These are phyloP conservation scores for Bradypodion ventrale DNA, from an alignment of 2,797 vertebrate genomes.

Conservation along the genomic window DNA sequence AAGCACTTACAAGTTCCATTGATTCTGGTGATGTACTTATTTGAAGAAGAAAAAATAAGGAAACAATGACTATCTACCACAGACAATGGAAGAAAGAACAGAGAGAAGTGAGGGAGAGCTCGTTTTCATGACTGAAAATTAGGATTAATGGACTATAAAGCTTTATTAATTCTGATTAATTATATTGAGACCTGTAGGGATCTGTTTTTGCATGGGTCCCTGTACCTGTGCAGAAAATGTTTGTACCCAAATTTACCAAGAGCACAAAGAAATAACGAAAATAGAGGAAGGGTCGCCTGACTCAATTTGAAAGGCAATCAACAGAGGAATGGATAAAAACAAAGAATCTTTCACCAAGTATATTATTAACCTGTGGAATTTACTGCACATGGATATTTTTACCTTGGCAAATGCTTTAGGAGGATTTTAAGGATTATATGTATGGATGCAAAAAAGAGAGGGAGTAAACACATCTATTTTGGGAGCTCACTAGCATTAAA, in stretches of 20 bases:
- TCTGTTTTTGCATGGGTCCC: neutral
- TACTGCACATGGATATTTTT: conserved; percentile 66
- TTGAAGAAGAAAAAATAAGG: neutral
- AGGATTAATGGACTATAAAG: neutral
- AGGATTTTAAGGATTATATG: conserved; percentile 69
- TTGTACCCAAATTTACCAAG: neutral
- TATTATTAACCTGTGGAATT: conserved; percentile 74
- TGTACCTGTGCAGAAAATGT: neutral
- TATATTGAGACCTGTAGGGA: too few relatives aligned
- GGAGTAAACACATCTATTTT: conserved; percentile 33
- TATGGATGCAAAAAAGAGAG: conserved; percentile 55
- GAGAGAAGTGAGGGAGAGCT: neutral
- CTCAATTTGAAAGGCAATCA: conserved; percentile 39
- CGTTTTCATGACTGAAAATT: neutral
- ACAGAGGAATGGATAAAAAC: conserved; percentile 55
- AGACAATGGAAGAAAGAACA: neutral
- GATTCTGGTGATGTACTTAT: neutral
- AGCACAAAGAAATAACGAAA: neutral
- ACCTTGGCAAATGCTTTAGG: conserved; percentile 62
- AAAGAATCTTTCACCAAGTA: conserved; percentile 59
- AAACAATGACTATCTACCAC: neutral
- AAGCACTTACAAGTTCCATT: neutral
- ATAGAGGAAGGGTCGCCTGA: neutral
- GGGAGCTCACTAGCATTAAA: conserved; percentile 32
- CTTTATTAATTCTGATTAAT: neutral